These are phyloP conservation scores for Tenebrio molitor DNA, from an alignment of 1,140 invertebrate species.

Conservation along the genomic window DNA sequence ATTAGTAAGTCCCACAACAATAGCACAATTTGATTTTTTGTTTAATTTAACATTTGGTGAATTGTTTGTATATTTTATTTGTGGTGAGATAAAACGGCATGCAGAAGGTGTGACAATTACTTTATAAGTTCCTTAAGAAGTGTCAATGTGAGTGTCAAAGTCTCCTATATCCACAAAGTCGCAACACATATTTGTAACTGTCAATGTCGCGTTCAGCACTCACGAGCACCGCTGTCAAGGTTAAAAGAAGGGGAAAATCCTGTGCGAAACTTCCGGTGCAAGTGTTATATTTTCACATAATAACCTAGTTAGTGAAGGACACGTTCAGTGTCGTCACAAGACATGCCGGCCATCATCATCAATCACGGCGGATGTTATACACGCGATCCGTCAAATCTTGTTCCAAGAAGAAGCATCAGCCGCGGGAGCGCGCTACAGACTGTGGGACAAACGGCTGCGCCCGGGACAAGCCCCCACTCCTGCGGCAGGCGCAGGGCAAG, in stretches of 20 bases:
- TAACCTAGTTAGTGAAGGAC: conserved; percentile 28
- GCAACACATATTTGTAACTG: conserved; percentile 18
- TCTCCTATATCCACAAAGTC: conserved; percentile 20
- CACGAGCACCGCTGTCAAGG: conserved; percentile 6
- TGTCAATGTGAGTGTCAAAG: conserved; percentile 29
- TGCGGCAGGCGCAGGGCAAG: conserved; percentile 50
- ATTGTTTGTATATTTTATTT: neutral
- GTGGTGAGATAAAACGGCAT: conserved; percentile 12
- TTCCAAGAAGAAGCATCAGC: conserved; percentile 42
- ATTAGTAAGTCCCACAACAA: conserved; percentile 7
- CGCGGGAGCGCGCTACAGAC: conserved; percentile 52
- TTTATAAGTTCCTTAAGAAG: conserved; percentile 39
- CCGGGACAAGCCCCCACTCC: conserved; percentile 60
- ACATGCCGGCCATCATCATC: conserved; percentile 34
- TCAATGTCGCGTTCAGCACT: conserved; percentile 5
- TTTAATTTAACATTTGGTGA: neutral
- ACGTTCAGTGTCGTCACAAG: neutral
- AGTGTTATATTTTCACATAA: conserved; percentile 9
- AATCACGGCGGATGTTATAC: conserved; percentile 27
- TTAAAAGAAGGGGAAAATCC: conserved; percentile 10
- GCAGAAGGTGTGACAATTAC: conserved; percentile 19
- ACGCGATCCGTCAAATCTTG: conserved; percentile 35
- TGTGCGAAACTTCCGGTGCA: neutral
- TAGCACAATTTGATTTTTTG: neutral
- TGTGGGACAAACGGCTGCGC: conserved; percentile 59